Evolutionary conservation across 2,888 invertebrate genomes (phyloP).

Genomic region (Noctua janthina): DNA sequence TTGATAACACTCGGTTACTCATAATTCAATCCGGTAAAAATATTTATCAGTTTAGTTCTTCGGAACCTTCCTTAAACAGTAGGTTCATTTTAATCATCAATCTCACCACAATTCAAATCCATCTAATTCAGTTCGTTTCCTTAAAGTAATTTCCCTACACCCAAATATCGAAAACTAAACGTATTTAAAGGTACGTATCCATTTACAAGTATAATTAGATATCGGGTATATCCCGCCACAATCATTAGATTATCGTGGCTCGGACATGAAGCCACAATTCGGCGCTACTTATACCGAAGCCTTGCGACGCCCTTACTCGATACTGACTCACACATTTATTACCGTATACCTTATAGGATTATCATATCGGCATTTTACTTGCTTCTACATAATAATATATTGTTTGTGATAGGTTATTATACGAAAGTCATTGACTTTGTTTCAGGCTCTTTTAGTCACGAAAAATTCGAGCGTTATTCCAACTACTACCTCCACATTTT

Average conservation of each 20-base stretch:
- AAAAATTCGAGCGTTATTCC: background rate
- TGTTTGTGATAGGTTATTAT: slow-evolving; percentile 25
- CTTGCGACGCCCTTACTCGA: slow-evolving; percentile 78
- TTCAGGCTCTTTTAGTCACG: background rate
- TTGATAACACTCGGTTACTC: background rate
- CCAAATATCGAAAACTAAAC: slow-evolving; percentile 42
- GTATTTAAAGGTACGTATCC: slow-evolving; percentile 58
- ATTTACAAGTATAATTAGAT: slow-evolving; percentile 69
- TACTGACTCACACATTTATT: slow-evolving; percentile 78
- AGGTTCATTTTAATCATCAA: background rate
- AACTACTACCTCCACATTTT: background rate
- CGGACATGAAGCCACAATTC: slow-evolving; percentile 85
- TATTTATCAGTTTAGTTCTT: background rate
- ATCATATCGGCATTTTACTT: slow-evolving; percentile 59
- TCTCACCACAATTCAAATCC: slow-evolving; percentile 4
- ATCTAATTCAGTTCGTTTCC: slow-evolving; percentile 1
- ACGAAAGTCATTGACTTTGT: background rate
- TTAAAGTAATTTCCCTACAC: slow-evolving; percentile 31
- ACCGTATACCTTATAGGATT: slow-evolving; percentile 69
- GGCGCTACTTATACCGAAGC: slow-evolving; percentile 84
- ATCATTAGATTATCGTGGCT: slow-evolving; percentile 72
- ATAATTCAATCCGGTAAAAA: background rate
- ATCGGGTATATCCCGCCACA: slow-evolving; percentile 63
- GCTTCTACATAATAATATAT: slow-evolving; percentile 26
- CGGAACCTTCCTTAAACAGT: background rate